These are phyloP conservation scores for Columba guinea DNA, from an alignment of 2,797 vertebrate genomes.

Conservation along the genomic window DNA sequence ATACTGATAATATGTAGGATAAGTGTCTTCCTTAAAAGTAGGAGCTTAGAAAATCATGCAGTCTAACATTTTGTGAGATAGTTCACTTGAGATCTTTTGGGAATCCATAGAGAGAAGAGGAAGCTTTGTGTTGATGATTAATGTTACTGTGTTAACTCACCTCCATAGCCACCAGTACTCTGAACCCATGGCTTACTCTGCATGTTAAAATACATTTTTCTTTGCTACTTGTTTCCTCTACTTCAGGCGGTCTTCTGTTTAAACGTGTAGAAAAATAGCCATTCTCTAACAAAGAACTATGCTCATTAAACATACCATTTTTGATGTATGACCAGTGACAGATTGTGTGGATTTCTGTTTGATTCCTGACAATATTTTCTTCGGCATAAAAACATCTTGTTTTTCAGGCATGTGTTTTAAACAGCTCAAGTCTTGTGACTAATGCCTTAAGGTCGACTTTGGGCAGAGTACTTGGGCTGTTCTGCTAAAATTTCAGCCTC, in stretches of 20 bases:
- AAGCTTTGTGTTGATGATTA: background rate
- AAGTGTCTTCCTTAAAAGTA: background rate
- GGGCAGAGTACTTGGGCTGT: background rate
- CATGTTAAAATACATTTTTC: background rate
- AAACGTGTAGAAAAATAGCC: background rate
- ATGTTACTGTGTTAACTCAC: background rate
- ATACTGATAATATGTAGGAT: background rate
- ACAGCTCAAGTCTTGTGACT: background rate
- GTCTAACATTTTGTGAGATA: background rate
- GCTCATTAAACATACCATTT: background rate
- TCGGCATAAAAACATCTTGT: background rate
- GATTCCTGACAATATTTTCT: background rate
- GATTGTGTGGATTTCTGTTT: background rate
- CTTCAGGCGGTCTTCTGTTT: background rate
- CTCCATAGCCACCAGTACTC: background rate
- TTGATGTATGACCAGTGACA: background rate
- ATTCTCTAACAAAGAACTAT: background rate
- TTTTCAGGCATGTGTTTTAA: background rate
- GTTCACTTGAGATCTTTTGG: background rate
- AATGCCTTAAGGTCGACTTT: background rate
- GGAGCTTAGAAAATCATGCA: background rate
- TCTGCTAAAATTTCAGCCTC: background rate
- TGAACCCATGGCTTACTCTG: background rate
- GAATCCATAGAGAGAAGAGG: background rate
- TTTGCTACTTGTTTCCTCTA: fast-evolving